Evolutionary conservation across 2,888 invertebrate species (phyloP).

Genomic region (Physocephala rufipes): DNA sequence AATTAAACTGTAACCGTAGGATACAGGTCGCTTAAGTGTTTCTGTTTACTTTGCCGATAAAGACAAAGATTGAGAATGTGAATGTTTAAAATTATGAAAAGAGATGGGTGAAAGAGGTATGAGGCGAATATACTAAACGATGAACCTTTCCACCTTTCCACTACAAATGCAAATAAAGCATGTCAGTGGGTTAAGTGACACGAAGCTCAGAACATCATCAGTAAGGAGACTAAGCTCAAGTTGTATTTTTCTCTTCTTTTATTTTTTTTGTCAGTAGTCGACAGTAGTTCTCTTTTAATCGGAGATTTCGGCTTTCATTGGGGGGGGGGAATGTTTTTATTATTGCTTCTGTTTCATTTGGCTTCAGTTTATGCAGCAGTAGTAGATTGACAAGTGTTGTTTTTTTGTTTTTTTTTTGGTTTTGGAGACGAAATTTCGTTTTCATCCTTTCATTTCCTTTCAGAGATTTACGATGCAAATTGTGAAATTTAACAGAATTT

Average conservation of each 20-base stretch:
- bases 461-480: constrained; percentile 23
- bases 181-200: constrained; percentile 17
- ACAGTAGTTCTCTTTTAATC: neutral
- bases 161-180: neutral
- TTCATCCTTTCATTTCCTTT: neutral
- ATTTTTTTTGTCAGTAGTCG: constrained; percentile 2
- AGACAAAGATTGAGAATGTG: neutral
- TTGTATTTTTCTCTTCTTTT: too few species aligned
- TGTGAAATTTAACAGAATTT: constrained; percentile 16
- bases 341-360: constrained; percentile 2
- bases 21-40: neutral
- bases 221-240: too few species aligned
- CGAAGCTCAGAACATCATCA: constrained; percentile 7
- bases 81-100: neutral
- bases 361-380: neutral
- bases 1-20: neutral
- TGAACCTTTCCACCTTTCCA: too few species aligned
- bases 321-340: neutral
- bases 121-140: neutral
- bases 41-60: neutral
- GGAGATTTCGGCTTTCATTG: neutral
- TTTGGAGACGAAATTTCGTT: too few species aligned
- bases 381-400: neutral
- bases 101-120: neutral
- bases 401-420: neutral